These are phyloP conservation scores for Festucalex cinctus DNA, from an alignment of 2,113 vertebrate genomes.

Conservation along the genomic window DNA sequence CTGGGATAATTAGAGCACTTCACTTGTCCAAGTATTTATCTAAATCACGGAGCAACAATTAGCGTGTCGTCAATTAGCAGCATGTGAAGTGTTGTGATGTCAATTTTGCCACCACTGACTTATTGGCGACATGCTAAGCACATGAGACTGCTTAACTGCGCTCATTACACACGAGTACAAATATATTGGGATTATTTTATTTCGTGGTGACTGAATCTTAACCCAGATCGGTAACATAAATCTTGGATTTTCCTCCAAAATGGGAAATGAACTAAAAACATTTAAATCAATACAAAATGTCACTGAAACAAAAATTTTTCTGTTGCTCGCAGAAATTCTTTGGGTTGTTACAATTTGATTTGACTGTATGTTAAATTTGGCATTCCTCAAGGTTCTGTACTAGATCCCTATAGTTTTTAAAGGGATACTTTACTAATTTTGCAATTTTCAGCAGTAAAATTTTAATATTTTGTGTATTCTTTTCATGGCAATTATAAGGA, in stretches of 20 bases:
- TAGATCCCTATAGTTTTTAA: neutral
- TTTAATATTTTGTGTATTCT: no score
- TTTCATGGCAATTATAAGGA: no score
- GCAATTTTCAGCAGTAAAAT: no score
- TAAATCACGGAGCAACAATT: conserved; percentile 84
- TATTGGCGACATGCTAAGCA: conserved; percentile 16
- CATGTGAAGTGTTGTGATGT: conserved; percentile 55
- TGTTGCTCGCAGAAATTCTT: neutral
- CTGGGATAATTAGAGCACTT: conserved; percentile 96
- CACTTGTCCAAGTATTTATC: conserved; percentile 94
- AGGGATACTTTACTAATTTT: neutral
- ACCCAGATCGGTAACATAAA: neutral
- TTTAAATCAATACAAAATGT: neutral
- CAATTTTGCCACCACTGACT: conserved; percentile 45
- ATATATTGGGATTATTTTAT: neutral
- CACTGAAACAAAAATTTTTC: neutral
- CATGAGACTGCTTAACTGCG: conserved; percentile 25
- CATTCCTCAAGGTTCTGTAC: neutral
- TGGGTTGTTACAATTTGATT: neutral
- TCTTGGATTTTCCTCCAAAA: neutral
- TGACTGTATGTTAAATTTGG: neutral
- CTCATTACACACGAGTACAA: neutral
- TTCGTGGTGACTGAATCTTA: neutral
- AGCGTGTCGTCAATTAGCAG: conserved; percentile 71
- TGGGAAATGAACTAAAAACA: neutral